phyloP scores from a whole-genome alignment of 2,888 invertebrate genomes.

The Gymnocheta viridis region DNA sequence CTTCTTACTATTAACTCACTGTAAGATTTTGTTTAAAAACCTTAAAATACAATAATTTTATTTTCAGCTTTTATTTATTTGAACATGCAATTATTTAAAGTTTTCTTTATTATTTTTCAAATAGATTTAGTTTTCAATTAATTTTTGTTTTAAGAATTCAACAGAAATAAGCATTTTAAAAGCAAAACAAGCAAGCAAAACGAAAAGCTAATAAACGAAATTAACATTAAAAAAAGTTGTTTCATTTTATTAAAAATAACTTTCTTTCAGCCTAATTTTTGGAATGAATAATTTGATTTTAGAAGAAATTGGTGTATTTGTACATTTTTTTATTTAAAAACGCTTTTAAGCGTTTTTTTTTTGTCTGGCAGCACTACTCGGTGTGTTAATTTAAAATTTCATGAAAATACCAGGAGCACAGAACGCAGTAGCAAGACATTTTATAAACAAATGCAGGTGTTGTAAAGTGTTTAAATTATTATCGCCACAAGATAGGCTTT shows the following conservation, averaged over 20 bases:
- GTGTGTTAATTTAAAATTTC: background rate
- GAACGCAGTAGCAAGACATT: too few relatives aligned
- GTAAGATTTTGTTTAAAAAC: background rate
- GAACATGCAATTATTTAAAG: slow-evolving; percentile 70
- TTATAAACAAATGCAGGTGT: too few relatives aligned
- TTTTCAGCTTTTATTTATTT: slow-evolving; percentile 48
- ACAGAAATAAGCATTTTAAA: slow-evolving; percentile 71
- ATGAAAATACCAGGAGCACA: background rate
- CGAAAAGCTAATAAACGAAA: slow-evolving; percentile 74
- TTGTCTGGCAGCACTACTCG: too few relatives aligned
- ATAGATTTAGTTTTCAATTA: slow-evolving; percentile 73
- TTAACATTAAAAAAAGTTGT: slow-evolving; percentile 57
- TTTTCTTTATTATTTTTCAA: slow-evolving; percentile 74
- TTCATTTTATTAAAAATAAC: too few relatives aligned
- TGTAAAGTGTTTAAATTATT: too few relatives aligned
- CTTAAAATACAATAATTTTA: background rate
- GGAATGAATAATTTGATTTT: background rate
- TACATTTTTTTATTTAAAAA: too few relatives aligned
- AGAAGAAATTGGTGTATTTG: too few relatives aligned
- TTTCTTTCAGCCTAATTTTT: too few relatives aligned
- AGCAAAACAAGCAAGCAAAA: slow-evolving; percentile 73
- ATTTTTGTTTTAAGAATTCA: slow-evolving; percentile 71
- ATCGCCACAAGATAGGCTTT: too few relatives aligned
- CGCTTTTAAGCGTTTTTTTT: background rate
- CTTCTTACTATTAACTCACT: slow-evolving; percentile 8